Evolutionary conservation across 2,113 vertebrate species (phyloP).

Genomic region (Tragelaphus imberbis): DNA sequence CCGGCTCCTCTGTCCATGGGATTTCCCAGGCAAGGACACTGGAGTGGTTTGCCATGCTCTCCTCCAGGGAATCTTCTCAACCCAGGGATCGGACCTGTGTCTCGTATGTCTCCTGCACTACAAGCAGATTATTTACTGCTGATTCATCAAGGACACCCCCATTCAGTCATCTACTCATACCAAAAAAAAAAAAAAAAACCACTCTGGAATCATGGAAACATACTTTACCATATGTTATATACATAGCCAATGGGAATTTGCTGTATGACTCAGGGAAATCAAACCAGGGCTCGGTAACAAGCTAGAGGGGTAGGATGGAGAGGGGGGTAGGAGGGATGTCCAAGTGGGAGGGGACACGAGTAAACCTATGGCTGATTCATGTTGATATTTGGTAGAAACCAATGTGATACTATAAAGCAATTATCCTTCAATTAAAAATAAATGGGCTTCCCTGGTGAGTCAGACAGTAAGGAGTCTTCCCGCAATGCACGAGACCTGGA

Average conservation of each 20-base stretch:
- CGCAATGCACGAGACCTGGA: accelerated
- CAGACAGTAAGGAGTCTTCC: neutral
- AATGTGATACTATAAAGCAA: neutral
- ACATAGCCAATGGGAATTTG: neutral
- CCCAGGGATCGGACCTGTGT: neutral
- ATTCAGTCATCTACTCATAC: neutral
- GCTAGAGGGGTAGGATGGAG: neutral
- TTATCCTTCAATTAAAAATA: neutral
- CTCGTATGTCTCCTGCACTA: neutral
- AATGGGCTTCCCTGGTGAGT: neutral
- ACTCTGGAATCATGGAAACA: neutral
- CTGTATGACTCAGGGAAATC: neutral
- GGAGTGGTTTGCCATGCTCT: neutral
- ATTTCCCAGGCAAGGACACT: neutral
- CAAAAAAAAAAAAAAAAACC: neutral
- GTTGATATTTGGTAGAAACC: neutral
- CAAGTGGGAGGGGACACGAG: neutral
- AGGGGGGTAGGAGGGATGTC: neutral
- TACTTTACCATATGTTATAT: neutral
- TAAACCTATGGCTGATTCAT: neutral
- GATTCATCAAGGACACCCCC: neutral
- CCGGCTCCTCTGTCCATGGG: neutral
- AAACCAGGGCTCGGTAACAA: neutral
- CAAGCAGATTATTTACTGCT: neutral
- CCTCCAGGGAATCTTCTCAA: neutral